These are phyloP conservation scores for Caenorhabditis brenneri DNA, from an alignment of 1,140 invertebrate species.

Conservation along the genomic window DNA sequence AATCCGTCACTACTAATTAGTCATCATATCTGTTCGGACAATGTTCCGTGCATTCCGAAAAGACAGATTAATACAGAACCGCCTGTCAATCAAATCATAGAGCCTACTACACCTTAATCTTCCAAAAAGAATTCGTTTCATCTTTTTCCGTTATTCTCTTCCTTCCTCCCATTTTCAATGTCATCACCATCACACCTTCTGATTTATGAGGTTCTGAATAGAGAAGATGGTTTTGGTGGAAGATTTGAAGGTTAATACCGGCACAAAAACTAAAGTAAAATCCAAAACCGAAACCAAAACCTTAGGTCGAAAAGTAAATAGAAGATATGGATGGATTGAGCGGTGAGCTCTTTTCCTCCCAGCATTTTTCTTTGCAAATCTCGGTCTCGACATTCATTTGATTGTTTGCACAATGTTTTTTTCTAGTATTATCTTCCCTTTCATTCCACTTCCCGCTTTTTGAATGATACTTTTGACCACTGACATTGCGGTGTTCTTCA, in stretches of 20 bases:
- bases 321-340: background rate
- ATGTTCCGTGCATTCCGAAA: constrained; percentile 9
- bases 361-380: background rate
- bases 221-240: background rate
- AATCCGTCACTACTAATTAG: constrained; percentile 28
- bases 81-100: constrained; percentile 14
- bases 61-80: constrained; percentile 18
- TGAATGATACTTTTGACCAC: constrained; percentile 16
- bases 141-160: background rate
- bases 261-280: no score
- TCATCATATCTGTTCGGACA: background rate
- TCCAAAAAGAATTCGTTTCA: background rate
- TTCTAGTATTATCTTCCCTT: constrained; percentile 22
- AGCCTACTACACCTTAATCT: background rate
- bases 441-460: constrained; percentile 39
- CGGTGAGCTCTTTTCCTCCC: background rate
- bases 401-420: constrained; percentile 44
- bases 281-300: constrained; percentile 24
- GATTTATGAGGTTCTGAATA: constrained; percentile 26
- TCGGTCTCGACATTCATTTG: constrained; percentile 16
- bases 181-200: constrained; percentile 14
- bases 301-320: constrained; percentile 23
- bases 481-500: background rate
- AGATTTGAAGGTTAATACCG: constrained; percentile 9
- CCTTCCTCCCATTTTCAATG: background rate